Percentiles rank a stretch among this genome's conserved stretches.
These are phyloP conservation scores for Tipula confusa DNA, from an alignment of 2,888 invertebrate genomes.

Conservation along the genomic window DNA sequence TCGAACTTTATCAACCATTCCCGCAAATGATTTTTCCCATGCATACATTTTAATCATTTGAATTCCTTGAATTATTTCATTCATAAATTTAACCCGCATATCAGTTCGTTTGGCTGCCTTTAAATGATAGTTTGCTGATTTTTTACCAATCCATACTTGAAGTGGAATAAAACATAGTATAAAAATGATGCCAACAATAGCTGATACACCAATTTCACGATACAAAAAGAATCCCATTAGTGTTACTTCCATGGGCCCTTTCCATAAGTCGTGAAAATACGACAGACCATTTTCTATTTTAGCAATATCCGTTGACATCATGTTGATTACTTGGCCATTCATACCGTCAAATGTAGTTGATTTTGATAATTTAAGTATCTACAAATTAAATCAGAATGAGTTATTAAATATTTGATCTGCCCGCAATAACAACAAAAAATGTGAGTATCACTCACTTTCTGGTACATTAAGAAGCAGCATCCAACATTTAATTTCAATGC, in stretches of 20 bases:
- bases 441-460: neutral
- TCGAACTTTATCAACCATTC: constrained; percentile 67
- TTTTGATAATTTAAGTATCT: constrained; percentile 64
- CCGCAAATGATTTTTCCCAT: constrained; percentile 76
- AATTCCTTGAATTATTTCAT: constrained; percentile 79
- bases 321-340: constrained; percentile 74
- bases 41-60: constrained; percentile 87
- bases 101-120: constrained; percentile 77
- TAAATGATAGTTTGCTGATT: constrained; percentile 60
- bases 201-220: constrained; percentile 59
- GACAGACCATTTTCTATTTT: constrained; percentile 86
- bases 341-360: constrained; percentile 79
- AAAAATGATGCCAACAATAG: constrained; percentile 65
- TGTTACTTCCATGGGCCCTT: constrained; percentile 67
- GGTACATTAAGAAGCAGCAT: constrained; percentile 42
- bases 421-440: neutral
- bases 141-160: constrained; percentile 69
- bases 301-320: constrained; percentile 93
- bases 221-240: constrained; percentile 54
- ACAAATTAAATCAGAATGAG: neutral
- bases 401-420: neutral
- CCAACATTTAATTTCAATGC: constrained; percentile 68
- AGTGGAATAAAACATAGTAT: constrained; percentile 69
- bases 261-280: constrained; percentile 87
- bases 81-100: constrained; percentile 80